Percentiles rank a stretch among this genome's conserved stretches.
phyloP scores from a whole-genome alignment of 2,113 vertebrate species.

The Polypterus senegalus region DNA sequence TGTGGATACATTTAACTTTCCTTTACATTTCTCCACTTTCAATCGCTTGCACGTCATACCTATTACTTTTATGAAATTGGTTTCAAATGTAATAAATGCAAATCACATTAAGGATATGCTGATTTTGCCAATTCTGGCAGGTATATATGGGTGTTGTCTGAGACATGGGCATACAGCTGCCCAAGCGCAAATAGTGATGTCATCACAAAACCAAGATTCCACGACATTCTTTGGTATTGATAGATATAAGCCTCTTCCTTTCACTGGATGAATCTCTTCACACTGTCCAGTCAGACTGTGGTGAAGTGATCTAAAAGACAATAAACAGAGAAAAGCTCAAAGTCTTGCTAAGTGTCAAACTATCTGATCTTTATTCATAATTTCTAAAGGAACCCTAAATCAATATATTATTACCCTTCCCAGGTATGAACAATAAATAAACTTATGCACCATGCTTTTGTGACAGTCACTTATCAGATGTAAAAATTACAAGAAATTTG shows the following conservation, averaged over 20 bases:
- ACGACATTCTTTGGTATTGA: slow-evolving; percentile 18
- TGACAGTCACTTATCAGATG: too few relatives aligned
- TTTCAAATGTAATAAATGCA: neutral
- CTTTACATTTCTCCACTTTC: too few relatives aligned
- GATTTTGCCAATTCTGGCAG: slow-evolving; percentile 20
- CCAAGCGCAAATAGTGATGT: slow-evolving; percentile 26
- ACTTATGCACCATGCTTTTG: neutral
- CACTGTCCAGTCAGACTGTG: slow-evolving; percentile 14
- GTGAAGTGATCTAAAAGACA: slow-evolving; percentile 9
- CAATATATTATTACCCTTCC: neutral
- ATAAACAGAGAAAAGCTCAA: slow-evolving; percentile 14
- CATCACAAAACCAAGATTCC: slow-evolving; percentile 15
- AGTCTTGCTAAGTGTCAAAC: slow-evolving; percentile 13
- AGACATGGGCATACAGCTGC: slow-evolving; percentile 32
- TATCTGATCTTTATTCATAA: neutral
- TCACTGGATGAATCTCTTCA: slow-evolving; percentile 30
- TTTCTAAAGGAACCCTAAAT: slow-evolving; percentile 16
- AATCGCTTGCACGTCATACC: neutral
- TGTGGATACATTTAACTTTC: neutral
- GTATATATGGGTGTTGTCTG: slow-evolving; percentile 19
- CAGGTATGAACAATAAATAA: neutral
- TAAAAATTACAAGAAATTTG: too few relatives aligned
- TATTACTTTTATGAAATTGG: neutral
- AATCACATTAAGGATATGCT: slow-evolving; percentile 35
- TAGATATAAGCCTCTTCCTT: slow-evolving; percentile 23